Evolutionary conservation across 2,888 invertebrate genomes (phyloP), one percentile per base, ranked within the genome.

Genomic region (Argyresthia albistria): DNA sequence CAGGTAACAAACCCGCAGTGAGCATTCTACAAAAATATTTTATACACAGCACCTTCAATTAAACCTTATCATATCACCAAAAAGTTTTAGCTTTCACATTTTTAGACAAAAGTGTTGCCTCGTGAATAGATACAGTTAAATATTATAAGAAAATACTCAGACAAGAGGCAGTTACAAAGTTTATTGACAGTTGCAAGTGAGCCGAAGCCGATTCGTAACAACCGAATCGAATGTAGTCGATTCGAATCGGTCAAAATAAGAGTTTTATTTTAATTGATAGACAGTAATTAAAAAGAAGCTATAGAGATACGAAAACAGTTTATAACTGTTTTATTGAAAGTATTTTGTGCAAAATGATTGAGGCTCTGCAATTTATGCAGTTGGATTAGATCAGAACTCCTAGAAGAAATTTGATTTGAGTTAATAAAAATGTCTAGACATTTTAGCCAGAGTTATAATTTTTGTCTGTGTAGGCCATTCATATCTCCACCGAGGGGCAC

Each of bases 121-220:
- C n/a, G n/a, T 80, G 80, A 73, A 81, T 76, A 62, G 67, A 61
- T 62, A n/a, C 59, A 60, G 70, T 79, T 75, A 81, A 80, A 80
- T 74, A 69, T 63, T 36, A 14, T 35, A n/a, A n/a, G n/a, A n/a
- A 61, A 68, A 73, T 77, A 76, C 81, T 83, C 25, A 83, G 81
- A 69, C 80, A 74, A 81, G 74, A 80, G 72, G 80, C 43, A 78
- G 78, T 80, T 76, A 76, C 82, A 76, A 82, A 83, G 60, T 82
- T 82, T 81, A 82, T 81, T 76, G 81, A 69, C 79, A 76, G 77
- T 78, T 79, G 74, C 67, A 73, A 72, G 75, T 80, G 72, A 67
- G 66, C 69, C 80, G 77, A 64, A 61, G 60, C 74, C 56, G 77
- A 86, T 80, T 63, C 56, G 55, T 70, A 74, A 82, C 73, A 71